Percentiles rank a stretch among this genome's conserved stretches.
phyloP scores from a whole-genome alignment of 2,888 invertebrate genomes.

The Gandaritis pyraliata region DNA sequence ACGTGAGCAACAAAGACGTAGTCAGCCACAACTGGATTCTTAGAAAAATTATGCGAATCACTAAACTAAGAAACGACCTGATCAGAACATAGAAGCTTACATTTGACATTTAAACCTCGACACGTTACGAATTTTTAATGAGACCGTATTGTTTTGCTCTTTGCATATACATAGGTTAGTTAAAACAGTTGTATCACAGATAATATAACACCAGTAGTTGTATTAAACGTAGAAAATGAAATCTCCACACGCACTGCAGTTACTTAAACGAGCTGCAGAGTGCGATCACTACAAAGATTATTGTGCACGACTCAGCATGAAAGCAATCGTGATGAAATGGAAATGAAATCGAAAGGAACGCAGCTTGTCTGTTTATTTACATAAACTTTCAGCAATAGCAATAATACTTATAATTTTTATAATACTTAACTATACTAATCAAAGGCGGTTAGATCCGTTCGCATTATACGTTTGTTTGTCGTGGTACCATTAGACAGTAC shows the following conservation, averaged over 20 bases:
- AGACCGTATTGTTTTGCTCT: not conserved
- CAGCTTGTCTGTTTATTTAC: constrained; percentile 26
- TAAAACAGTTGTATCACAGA: not conserved
- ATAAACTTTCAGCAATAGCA: constrained; percentile 38
- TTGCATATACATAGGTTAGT: not conserved
- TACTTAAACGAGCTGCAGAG: not conserved
- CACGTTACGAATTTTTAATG: constrained; percentile 18
- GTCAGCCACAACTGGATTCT: constrained; percentile 26
- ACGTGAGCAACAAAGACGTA: constrained; percentile 36
- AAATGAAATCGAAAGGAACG: constrained; percentile 43
- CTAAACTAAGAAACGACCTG: not conserved
- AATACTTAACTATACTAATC: no score
- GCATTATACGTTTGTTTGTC: no score
- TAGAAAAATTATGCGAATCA: constrained; percentile 28
- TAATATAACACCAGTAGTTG: no score
- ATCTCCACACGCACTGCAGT: not conserved
- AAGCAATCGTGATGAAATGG: constrained; percentile 38
- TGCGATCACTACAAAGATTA: constrained; percentile 15
- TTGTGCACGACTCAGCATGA: constrained; percentile 25
- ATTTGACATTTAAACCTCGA: constrained; percentile 35
- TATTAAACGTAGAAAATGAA: not conserved
- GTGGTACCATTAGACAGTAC: no score
- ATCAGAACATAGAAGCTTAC: constrained; percentile 23
- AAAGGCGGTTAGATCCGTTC: constrained; percentile 16
- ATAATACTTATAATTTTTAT: constrained; percentile 17